Evolutionary conservation across 2,797 vertebrate genomes (phyloP), one percentile per base, ranked within the genome.

Genomic region (Hemitrygon akajei): DNA sequence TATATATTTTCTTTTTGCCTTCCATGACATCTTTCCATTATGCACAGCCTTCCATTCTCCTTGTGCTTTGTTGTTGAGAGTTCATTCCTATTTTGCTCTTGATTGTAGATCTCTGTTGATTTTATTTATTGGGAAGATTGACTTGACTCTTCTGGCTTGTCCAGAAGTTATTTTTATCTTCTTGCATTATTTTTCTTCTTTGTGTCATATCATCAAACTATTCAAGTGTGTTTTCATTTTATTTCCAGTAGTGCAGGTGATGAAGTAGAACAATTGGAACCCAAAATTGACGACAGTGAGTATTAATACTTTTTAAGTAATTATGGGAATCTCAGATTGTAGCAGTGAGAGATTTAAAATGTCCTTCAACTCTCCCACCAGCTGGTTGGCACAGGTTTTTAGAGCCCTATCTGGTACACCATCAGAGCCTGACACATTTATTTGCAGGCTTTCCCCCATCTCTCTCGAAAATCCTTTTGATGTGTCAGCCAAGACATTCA

Each of bases 271-370:
- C 30, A 30, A 73, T 7, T 56, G 5, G 25, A 75, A 14, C 71
- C 71, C 7, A 56, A 22, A 76, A 2, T 93, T 16, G 71, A 76
- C 30, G 91, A 93, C 25, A 93, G 91, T 93, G 91, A 93, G 91
- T 93, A 76, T 93, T 93, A 76, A 93, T 14, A 89, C 25, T 37
- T 30, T 30, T 60, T 86, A 60, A 11, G n/a, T 30, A 86, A 60
- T 86, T 11, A 14, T 12, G 81, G 22, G 47, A 47, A 47, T 47
- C 47, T 47, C 47, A 1, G 1, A 47, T 3, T 47, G 47, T 3
- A 47, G 47, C 47, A 47, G 47, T 47, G 3, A 47, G 47, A 47
- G 47, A 47, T 2, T 47, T 47, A 47, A 47, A 3, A 47, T 47
- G 47, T 47, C 47, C 47, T 47, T 47, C 47, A 47, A 47, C 47